A percentile compares a stretch with the other conserved stretches of the same genome.
These are phyloP conservation scores for Zelostemma sp. DNA, from an alignment of 1,140 invertebrate species.

Conservation along the genomic window DNA sequence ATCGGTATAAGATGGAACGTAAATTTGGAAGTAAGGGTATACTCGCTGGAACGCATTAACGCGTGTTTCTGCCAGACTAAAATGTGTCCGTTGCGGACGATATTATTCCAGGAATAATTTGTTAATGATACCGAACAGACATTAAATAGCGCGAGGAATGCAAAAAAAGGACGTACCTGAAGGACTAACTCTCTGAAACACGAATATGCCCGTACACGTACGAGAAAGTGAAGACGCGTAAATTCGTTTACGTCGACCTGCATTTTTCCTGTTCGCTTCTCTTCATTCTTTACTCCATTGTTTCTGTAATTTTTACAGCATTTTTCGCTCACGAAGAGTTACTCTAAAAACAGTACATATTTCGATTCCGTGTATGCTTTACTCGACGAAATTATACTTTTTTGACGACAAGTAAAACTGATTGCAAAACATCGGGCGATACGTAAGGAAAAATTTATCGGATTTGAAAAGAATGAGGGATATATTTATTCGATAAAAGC, in stretches of 20 bases:
- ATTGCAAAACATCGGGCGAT: constrained; percentile 6
- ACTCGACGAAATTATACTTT: neutral
- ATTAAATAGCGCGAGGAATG: constrained; percentile 51
- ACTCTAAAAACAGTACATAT: neutral
- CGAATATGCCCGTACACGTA: constrained; percentile 25
- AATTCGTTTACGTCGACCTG: constrained; percentile 33
- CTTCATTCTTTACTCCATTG: neutral
- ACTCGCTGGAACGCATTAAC: constrained; percentile 19
- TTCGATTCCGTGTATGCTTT: neutral
- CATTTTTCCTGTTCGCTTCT: constrained; percentile 6
- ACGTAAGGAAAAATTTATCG: constrained; percentile 21
- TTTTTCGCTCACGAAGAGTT: neutral
- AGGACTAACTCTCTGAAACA: neutral
- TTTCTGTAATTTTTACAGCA: too few species aligned
- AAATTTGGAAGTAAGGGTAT: constrained; percentile 1
- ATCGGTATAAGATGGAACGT: neutral
- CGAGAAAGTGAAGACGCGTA: constrained; percentile 45
- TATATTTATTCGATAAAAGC: constrained; percentile 31
- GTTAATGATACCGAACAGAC: constrained; percentile 47
- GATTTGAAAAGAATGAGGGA: neutral
- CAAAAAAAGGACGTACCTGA: constrained; percentile 43
- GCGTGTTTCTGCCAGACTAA: constrained; percentile 21
- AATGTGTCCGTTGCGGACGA: constrained; percentile 17
- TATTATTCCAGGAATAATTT: constrained; percentile 50
- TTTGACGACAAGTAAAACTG: constrained; percentile 1